Conservation (phyloP, 2,113 vertebrate species). For the Laticauda laticaudata region DNA sequence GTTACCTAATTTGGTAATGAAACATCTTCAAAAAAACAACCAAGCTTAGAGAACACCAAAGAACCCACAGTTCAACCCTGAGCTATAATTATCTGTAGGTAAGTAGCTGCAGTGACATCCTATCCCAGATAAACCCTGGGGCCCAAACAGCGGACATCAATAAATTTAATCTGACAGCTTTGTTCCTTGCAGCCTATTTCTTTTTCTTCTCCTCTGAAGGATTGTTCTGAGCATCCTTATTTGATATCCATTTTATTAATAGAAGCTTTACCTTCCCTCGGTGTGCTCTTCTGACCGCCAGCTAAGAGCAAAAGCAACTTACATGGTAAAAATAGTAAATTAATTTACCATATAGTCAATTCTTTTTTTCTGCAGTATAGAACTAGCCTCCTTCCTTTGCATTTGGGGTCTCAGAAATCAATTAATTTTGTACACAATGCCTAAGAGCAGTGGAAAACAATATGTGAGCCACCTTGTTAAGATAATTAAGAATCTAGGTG, state of each 20-base stretch:
- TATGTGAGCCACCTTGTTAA: not conserved
- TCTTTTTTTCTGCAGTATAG: not conserved
- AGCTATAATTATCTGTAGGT: not conserved
- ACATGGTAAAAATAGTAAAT: not conserved
- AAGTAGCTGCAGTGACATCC: not conserved
- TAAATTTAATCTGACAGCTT: not conserved
- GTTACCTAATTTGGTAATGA: not conserved
- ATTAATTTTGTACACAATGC: not conserved
- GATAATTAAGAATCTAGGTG: not conserved
- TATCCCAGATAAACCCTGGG: not conserved
- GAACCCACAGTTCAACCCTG: not conserved
- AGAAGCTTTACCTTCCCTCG: not conserved
- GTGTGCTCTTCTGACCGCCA: not conserved
- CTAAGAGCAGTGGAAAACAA: not conserved
- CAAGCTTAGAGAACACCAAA: not conserved
- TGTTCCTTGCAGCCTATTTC: not conserved
- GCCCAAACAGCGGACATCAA: not conserved
- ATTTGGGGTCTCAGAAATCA: not conserved
- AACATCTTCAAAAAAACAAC: not conserved
- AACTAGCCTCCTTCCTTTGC: not conserved
- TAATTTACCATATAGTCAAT: not conserved
- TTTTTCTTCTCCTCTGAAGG: not conserved
- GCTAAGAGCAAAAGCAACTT: not conserved
- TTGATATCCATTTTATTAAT: not conserved
- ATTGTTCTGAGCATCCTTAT: not conserved